These are phyloP conservation scores for Todiramphus saurophagus DNA, from an alignment of 2,113 vertebrate species.

Conservation along the genomic window DNA sequence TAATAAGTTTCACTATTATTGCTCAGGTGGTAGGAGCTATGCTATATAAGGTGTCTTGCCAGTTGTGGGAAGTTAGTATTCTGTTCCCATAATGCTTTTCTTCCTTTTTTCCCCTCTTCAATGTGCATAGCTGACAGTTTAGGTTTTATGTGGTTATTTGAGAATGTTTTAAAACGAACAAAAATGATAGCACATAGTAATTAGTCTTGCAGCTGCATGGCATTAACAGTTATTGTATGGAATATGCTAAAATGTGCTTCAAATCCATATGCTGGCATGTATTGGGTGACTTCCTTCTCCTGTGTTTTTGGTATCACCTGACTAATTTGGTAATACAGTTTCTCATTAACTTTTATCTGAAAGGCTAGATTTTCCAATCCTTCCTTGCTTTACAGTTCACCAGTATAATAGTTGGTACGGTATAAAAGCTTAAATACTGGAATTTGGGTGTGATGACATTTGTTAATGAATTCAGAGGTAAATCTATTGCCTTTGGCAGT, in stretches of 20 bases:
- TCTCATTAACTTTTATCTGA: not conserved
- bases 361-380: not conserved
- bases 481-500: not conserved
- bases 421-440: not conserved
- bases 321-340: not conserved
- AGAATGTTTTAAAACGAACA: not conserved
- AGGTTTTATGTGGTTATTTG: not conserved
- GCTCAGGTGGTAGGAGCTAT: not conserved
- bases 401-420: not conserved
- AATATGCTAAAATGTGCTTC: not conserved
- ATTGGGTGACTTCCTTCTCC: not conserved
- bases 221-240: not conserved
- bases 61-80: not conserved
- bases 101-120: not conserved
- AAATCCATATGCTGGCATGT: not conserved
- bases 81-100: not conserved
- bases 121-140: not conserved
- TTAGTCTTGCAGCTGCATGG: not conserved
- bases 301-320: not conserved
- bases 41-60: accelerated
- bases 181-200: not conserved
- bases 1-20: not conserved
- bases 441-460: not conserved
- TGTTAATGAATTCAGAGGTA: not conserved
- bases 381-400: not conserved